Conservation (phyloP, 2,113 vertebrate genomes). For the Chionomys nivalis region DNA sequence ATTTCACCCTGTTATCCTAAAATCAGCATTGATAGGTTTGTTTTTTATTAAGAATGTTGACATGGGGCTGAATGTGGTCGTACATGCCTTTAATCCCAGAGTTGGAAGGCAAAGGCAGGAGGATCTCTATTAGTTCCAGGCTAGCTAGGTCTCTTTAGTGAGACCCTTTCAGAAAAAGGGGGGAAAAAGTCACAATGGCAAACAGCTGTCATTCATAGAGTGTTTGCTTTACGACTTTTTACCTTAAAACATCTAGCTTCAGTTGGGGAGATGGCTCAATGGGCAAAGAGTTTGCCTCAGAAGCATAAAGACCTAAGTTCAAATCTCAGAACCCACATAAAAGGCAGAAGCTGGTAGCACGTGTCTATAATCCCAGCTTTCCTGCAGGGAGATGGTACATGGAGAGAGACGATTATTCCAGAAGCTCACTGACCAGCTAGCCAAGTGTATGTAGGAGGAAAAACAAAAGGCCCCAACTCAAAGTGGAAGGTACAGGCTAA, state of each 20-base stretch:
- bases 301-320: not conserved
- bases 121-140: not conserved
- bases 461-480: not conserved
- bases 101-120: too few relatives aligned
- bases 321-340: not conserved
- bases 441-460: not conserved
- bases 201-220: not conserved
- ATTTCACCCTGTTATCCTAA: not conserved
- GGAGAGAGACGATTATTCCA: not conserved
- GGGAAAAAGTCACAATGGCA: not conserved
- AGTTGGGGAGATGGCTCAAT: not conserved
- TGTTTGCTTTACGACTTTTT: constrained; percentile 43
- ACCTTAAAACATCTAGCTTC: constrained; percentile 27
- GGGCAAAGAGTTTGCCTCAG: not conserved
- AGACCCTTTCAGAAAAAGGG: not conserved
- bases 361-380: not conserved
- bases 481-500: not conserved
- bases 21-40: not conserved
- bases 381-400: not conserved
- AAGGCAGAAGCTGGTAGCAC: not conserved
- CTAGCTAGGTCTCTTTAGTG: not conserved
- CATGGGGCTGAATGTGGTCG: not conserved
- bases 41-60: not conserved
- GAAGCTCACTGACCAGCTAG: not conserved
- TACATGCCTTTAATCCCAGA: not conserved